A percentile compares a stretch with the other conserved stretches of the same genome.
Conservation (phyloP, 2,888 invertebrate genomes). For the Vannuccia rotundouncinata region DNA sequence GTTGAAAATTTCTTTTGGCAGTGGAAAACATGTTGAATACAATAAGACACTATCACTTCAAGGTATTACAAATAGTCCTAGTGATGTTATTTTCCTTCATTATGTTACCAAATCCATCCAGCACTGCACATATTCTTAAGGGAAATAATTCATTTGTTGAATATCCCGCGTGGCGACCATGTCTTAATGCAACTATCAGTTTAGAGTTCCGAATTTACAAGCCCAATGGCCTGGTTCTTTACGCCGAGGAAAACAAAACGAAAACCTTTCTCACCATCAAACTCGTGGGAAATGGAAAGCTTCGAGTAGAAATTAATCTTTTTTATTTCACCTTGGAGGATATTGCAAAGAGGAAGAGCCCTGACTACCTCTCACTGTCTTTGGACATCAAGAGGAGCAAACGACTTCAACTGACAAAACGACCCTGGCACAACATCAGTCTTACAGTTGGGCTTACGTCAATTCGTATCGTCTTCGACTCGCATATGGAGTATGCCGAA, state of each 20-base stretch:
- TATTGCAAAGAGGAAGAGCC: background rate
- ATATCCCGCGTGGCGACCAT: slow-evolving; percentile 27
- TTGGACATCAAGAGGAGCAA: background rate
- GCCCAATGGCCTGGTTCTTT: slow-evolving; percentile 14
- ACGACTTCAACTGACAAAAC: background rate
- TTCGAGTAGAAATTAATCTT: slow-evolving; percentile 11
- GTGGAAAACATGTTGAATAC: too few species aligned
- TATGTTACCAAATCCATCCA: too few species aligned
- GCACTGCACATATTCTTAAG: background rate
- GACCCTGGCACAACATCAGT: slow-evolving; percentile 5
- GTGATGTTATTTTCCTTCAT: too few species aligned
- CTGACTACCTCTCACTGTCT: background rate
- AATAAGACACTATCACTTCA: too few species aligned
- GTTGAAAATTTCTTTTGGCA: too few species aligned
- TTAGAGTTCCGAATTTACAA: slow-evolving; percentile 24
- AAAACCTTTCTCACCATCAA: slow-evolving; percentile 6
- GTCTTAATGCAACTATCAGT: background rate
- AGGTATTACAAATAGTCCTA: too few species aligned
- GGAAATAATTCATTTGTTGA: slow-evolving; percentile 25
- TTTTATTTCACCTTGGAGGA: background rate
- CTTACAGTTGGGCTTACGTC: background rate
- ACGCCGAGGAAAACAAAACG: slow-evolving; percentile 13
- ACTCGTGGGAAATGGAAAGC: slow-evolving; percentile 12
- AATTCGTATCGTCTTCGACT: background rate
- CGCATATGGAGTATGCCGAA: background rate